Percentiles rank a stretch among this genome's conserved stretches.
Evolutionary conservation across 1,140 invertebrate genomes (phyloP).

Genomic region (Zaprionus lachaisei): DNA sequence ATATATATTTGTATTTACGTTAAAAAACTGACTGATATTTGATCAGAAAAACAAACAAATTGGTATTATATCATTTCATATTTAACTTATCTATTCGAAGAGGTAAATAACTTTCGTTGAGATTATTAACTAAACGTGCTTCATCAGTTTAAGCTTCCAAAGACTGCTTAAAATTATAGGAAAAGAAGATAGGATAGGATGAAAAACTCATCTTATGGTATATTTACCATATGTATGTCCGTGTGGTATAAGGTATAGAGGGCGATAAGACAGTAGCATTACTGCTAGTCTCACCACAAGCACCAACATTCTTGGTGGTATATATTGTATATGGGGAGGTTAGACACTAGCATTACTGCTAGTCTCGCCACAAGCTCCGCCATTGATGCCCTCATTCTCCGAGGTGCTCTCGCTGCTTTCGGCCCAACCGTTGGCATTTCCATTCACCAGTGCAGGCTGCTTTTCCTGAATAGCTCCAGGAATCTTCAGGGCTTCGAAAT

Average conservation of each 20-base stretch:
- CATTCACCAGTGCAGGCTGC: neutral
- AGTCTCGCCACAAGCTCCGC: slow-evolving; percentile 50
- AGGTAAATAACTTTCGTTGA: slow-evolving; percentile 9
- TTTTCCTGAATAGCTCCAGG: neutral
- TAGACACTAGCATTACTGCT: slow-evolving; percentile 22
- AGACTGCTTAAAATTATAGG: neutral
- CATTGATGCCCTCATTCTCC: slow-evolving; percentile 11
- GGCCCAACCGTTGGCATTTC: slow-evolving; percentile 35
- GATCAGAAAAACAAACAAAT: slow-evolving; percentile 7
- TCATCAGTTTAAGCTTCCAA: slow-evolving; percentile 5
- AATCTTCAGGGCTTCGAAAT: slow-evolving; percentile 36
- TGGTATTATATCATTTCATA: neutral
- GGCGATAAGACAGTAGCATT: slow-evolving; percentile 9
- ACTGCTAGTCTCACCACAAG: slow-evolving; percentile 27
- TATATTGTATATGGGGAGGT: neutral
- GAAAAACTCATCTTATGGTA: neutral
- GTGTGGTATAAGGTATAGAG: no score
- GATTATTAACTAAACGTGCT: slow-evolving; percentile 36
- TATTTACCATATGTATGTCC: neutral
- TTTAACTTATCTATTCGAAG: slow-evolving; percentile 25
- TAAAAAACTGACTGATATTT: neutral
- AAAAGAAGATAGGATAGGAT: neutral
- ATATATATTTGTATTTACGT: slow-evolving; percentile 35
- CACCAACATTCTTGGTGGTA: slow-evolving; percentile 8
- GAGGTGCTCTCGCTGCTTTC: slow-evolving; percentile 8